These are phyloP conservation scores for Mugil cephalus DNA, from an alignment of 2,113 vertebrate species.

Conservation along the genomic window DNA sequence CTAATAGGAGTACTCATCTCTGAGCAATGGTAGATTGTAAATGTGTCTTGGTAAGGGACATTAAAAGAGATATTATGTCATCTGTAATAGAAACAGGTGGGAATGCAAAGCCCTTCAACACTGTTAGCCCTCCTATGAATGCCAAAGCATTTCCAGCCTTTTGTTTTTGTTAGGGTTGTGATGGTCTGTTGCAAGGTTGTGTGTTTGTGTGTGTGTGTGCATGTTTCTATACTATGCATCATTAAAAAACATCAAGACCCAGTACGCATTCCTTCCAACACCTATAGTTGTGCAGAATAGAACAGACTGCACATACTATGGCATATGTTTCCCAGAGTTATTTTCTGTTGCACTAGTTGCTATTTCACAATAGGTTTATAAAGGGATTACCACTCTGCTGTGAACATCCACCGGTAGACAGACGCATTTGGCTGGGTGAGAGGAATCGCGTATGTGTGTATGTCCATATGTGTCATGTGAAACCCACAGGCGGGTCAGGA, in stretches of 20 bases:
- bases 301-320: too few relatives aligned
- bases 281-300: too few relatives aligned
- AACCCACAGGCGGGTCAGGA: slow-evolving; percentile 51
- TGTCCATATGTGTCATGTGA: slow-evolving; percentile 58
- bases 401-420: slow-evolving; percentile 31
- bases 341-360: slow-evolving; percentile 31
- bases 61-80: slow-evolving; percentile 47
- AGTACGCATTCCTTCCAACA: too few relatives aligned
- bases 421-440: not conserved
- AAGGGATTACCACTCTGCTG: slow-evolving; percentile 46
- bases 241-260: too few relatives aligned
- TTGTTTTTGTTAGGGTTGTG: too few relatives aligned
- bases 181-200: too few relatives aligned
- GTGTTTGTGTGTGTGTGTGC: too few relatives aligned
- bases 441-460: slow-evolving; percentile 6
- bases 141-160: too few relatives aligned
- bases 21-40: slow-evolving; percentile 28
- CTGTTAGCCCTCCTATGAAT: too few relatives aligned
- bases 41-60: slow-evolving; percentile 33
- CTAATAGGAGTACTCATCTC: slow-evolving; percentile 55
- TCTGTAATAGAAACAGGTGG: slow-evolving; percentile 28
- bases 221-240: too few relatives aligned
- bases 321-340: slow-evolving; percentile 28
- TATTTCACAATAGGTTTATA: slow-evolving; percentile 51
- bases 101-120: not conserved